Conservation (phyloP, 2,113 vertebrate species). For the Cercocebus atys region DNA sequence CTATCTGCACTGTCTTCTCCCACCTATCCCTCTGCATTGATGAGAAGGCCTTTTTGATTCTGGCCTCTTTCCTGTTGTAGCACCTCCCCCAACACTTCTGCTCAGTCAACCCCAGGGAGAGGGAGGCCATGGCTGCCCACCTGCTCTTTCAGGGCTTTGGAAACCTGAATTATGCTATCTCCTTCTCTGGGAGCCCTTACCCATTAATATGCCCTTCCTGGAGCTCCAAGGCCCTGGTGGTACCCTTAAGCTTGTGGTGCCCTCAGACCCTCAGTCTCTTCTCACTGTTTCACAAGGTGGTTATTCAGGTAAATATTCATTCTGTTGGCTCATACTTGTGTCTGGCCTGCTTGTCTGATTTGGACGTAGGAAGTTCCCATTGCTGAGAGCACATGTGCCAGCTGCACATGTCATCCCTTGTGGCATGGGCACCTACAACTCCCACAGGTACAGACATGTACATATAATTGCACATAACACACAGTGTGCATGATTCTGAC, state of each 20-base stretch:
- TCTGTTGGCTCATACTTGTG: background rate
- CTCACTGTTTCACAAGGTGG: background rate
- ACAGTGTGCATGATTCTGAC: no score
- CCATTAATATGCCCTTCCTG: background rate
- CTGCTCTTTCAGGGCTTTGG: background rate
- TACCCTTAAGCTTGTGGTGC: background rate
- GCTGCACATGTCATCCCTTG: background rate
- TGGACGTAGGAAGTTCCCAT: background rate
- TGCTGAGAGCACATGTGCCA: background rate
- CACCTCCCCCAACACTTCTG: background rate
- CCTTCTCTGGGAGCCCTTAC: background rate
- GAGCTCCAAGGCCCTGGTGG: background rate
- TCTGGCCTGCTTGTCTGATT: constrained; percentile 29
- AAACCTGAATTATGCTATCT: background rate
- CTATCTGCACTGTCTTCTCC: background rate
- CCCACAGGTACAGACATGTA: background rate
- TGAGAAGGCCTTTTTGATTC: background rate
- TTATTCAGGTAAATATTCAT: constrained; percentile 33
- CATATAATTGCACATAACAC: background rate
- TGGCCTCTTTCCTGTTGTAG: background rate
- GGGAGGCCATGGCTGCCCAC: background rate
- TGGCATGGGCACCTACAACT: background rate
- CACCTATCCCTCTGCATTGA: background rate
- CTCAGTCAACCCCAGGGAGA: background rate
- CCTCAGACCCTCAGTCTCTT: background rate